Conservation (phyloP, 23 tunicate species). For the Oikopleura albicans region DNA sequence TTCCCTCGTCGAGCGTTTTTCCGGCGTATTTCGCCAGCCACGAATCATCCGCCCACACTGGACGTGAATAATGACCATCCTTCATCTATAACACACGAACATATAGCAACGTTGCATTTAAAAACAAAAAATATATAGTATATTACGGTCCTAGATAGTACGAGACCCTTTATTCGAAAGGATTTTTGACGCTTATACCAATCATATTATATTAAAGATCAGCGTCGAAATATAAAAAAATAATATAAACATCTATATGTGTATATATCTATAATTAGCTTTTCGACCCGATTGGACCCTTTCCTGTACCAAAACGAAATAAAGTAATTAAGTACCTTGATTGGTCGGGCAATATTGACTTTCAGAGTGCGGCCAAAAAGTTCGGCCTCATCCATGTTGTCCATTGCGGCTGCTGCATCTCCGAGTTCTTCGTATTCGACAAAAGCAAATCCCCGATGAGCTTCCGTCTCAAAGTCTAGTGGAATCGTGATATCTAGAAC, state of each 20-base stretch:
- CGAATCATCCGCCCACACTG: slow-evolving; percentile 97
- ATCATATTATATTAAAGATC: too few relatives aligned
- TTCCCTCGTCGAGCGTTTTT: slow-evolving; percentile 44
- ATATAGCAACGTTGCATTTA: too few relatives aligned
- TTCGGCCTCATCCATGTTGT: slow-evolving; percentile 92
- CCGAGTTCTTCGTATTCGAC: slow-evolving; percentile 63
- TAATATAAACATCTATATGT: too few relatives aligned
- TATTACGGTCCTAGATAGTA: not conserved
- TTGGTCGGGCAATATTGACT: slow-evolving; percentile 86
- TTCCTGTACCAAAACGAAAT: too few relatives aligned
- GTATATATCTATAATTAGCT: too few relatives aligned
- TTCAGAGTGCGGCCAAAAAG: slow-evolving; percentile 69
- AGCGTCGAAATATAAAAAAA: too few relatives aligned
- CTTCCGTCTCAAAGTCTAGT: slow-evolving; percentile 81
- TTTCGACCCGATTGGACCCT: too few relatives aligned
- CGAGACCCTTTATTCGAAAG: not conserved
- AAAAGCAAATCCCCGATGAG: slow-evolving; percentile 90
- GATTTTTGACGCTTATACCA: not conserved
- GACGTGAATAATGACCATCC: slow-evolving; percentile 12
- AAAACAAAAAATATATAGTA: not conserved
- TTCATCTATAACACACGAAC: not conserved
- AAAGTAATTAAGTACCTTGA: too few relatives aligned
- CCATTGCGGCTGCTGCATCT: slow-evolving; percentile 93
- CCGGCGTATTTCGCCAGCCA: slow-evolving; percentile 94
- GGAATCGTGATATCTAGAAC: slow-evolving; percentile 85